Conservation (phyloP, 1,140 invertebrate species). For the Drosophila kepulauana region DNA sequence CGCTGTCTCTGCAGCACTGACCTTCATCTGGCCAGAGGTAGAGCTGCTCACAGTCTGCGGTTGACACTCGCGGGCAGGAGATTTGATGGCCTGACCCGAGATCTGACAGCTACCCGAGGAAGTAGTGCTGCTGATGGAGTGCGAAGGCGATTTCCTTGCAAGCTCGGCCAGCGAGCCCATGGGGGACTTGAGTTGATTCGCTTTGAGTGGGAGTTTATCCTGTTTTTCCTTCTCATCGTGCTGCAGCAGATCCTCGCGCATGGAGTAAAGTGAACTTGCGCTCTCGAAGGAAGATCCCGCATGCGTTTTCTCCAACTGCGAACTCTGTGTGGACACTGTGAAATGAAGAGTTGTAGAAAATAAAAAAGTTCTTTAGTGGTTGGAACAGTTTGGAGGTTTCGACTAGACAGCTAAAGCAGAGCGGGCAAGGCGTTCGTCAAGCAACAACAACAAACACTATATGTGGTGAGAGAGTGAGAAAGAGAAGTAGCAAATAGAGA, state of each 20-base stretch:
- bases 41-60: constrained; percentile 61
- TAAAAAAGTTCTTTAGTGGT: not conserved
- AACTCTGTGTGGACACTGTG: constrained; percentile 85
- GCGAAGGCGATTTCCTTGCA: constrained; percentile 77
- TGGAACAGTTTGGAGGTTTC: too few species aligned
- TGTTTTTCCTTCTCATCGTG: constrained; percentile 68
- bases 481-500: constrained; percentile 33
- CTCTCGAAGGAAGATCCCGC: constrained; percentile 93
- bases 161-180: constrained; percentile 65
- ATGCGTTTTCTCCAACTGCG: constrained; percentile 87
- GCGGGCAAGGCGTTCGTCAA: constrained; percentile 75
- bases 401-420: constrained; percentile 61
- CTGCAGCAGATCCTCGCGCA: constrained; percentile 88
- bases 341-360: not conserved
- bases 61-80: constrained; percentile 63
- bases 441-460: constrained; percentile 79
- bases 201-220: constrained; percentile 3
- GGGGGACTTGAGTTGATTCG: constrained; percentile 53
- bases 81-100: constrained; percentile 84
- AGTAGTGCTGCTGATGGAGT: constrained; percentile 87
- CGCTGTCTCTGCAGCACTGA: constrained; percentile 29
- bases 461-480: constrained; percentile 40
- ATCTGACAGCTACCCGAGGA: constrained; percentile 89
- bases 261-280: constrained; percentile 91
- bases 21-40: constrained; percentile 46